These are phyloP conservation scores for Leptopilina clavipes DNA, from an alignment of 1,140 invertebrate genomes.

Conservation along the genomic window DNA sequence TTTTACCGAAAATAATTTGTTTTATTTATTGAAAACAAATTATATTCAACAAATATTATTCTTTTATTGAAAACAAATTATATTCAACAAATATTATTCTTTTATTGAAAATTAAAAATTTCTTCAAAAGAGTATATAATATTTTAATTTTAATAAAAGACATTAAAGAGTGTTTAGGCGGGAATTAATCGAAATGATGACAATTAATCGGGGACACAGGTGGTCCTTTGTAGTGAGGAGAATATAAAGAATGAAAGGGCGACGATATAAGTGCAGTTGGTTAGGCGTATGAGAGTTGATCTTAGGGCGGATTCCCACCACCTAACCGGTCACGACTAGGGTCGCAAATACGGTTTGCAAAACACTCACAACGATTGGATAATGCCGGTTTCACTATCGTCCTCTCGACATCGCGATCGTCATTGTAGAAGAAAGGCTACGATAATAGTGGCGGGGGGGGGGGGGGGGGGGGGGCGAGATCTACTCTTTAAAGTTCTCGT, in stretches of 20 bases:
- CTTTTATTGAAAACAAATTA: no score
- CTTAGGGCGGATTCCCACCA: constrained; percentile 74
- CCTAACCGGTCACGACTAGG: constrained; percentile 69
- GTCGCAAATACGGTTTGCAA: constrained; percentile 52
- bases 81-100: no score
- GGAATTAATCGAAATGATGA: constrained; percentile 27
- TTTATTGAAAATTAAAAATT: no score
- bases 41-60: no score
- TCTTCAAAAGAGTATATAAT: no score
- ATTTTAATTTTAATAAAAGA: no score
- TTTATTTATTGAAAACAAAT: no score
- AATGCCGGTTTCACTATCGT: constrained; percentile 64
- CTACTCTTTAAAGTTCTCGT: not conserved
- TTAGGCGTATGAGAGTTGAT: constrained; percentile 72
- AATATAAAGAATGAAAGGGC: constrained; percentile 36
- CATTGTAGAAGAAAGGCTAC: not conserved
- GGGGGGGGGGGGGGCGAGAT: constrained; percentile 6
- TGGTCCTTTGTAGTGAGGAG: constrained; percentile 2
- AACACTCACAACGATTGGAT: constrained; percentile 63
- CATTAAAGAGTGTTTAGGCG: no score
- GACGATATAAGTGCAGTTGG: constrained; percentile 5
- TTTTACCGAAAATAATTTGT: no score
- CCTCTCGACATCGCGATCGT: constrained; percentile 44
- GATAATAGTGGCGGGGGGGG: not conserved
- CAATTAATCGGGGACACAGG: constrained; percentile 27